Conservation (phyloP, 2,888 invertebrate species). For the Galeopsomyia nigrocyanea region DNA sequence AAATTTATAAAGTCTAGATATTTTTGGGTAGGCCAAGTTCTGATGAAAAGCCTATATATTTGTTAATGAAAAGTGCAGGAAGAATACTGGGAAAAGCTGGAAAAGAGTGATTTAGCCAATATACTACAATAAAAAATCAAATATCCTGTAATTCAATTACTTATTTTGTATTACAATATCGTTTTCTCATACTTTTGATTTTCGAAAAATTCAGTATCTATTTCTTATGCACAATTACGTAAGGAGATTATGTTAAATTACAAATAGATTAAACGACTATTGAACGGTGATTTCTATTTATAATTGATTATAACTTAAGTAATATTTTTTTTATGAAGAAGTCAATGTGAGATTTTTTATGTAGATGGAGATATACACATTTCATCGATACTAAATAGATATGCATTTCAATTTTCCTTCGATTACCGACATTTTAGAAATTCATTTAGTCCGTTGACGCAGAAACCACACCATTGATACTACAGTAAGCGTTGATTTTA, state of each 20-base stretch:
- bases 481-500: too few relatives aligned
- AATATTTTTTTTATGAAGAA: constrained; percentile 21
- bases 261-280: constrained; percentile 2
- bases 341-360: constrained; percentile 8
- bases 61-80: constrained; percentile 29
- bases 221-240: not conserved
- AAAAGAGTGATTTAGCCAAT: constrained; percentile 1
- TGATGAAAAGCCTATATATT: constrained; percentile 43
- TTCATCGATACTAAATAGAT: constrained; percentile 27
- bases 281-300: constrained; percentile 16
- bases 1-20: constrained; percentile 42
- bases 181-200: not conserved
- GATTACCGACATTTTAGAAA: constrained; percentile 11
- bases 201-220: not conserved
- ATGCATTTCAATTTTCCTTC: constrained; percentile 28
- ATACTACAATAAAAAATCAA: constrained; percentile 5
- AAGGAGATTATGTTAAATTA: too few relatives aligned
- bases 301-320: constrained; percentile 33
- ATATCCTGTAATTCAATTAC: constrained; percentile 1
- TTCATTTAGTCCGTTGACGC: constrained; percentile 23
- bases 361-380: constrained; percentile 37
- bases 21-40: constrained; percentile 35
- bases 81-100: constrained; percentile 6
- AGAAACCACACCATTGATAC: not conserved
- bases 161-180: not conserved